Evolutionary conservation across 2,113 vertebrate genomes (phyloP), one percentile per base, ranked within the genome.

Genomic region (Leuciscus idus): DNA sequence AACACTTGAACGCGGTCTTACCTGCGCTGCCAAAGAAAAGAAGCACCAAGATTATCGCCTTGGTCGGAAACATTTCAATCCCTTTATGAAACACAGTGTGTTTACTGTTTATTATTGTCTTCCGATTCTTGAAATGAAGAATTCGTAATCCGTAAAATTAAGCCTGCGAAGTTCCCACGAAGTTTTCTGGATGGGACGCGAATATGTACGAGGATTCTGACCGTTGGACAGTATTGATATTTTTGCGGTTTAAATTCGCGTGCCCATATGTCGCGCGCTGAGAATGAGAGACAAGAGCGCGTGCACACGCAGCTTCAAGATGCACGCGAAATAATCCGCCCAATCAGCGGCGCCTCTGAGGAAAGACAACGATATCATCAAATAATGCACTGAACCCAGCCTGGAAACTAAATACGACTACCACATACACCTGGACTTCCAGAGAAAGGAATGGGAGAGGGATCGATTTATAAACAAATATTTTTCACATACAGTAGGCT

Each of bases 1-100:
- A 30, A 62, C 39, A 36, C 28, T 70, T 64, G 50, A 72, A 74
- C 46, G 30, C n/a, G 82, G 50, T 52, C 94, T 93, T 97, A 98
- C 97, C 97, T 98, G 97, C 93, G 50, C 94, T 93, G 95, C 95
- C 95, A 84, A 98, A 94, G 81, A 97, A 93, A 91, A 96, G 94
- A 93, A 96, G 94, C 91, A 95, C 95, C 94, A 97, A 94, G 92
- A 96, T 89, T 92, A 97, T 91, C 93, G 95, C 95, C 93, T 92
- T 91, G 90, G 94, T 93, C 90, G 91, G 94, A 95, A 96, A 94
- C 97, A 98, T 97, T 93, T 95, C 96, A 95, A 95, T 92, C 95
- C 92, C 94, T 95, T 83, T 89, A 86, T 85, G 72, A 86, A 90
- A 88, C 88, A 17, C 61, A 59, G 39, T 10, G 43, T 10, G 48